Base-by-base conservation (phyloP, 1,140 invertebrate genomes). In the Ptiloglossa arizonensis region DNA sequence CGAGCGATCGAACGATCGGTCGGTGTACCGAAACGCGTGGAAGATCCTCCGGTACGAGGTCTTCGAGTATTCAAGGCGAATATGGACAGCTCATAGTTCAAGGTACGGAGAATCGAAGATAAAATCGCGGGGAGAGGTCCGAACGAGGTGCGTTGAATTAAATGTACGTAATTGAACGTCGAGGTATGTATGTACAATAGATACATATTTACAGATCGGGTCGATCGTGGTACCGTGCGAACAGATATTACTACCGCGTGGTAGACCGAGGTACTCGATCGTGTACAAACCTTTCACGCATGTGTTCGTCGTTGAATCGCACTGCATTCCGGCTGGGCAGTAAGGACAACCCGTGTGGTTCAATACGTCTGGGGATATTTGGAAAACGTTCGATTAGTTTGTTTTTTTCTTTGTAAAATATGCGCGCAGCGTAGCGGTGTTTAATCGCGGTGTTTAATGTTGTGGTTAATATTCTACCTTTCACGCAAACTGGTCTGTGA, bases 401-500 rank as follows among this genome's bases (percentile, higher is more conserved):
- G n/a, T n/a, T n/a, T n/a, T n/a, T n/a, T n/a, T n/a, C n/a, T n/a
- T n/a, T n/a, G n/a, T n/a, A n/a, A n/a, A n/a, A n/a, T n/a, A n/a
- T n/a, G n/a, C n/a, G n/a, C n/a, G n/a, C n/a, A n/a, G n/a, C n/a
- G n/a, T n/a, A 17, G 11, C 63, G 24, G n/a, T 24, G 46, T 38
- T 17, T 5, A 4, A 41, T 2, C 5, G 63, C 0, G 13, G 1
- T 60, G 8, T 27, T 1, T 48, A 5, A 15, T 62, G 62, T 72
- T n/a, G 19, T 41, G 29, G 1, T 64, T 63, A 48, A 62, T 19
- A 63, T 68, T 80, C 87, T 93, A 96, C 96, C 95, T 94, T 95
- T 95, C 27, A 96, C 94, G 87, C 96, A 97, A 64, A 96, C 94
- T 32, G 96, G 95, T 87, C 96, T 95, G 91, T 97, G 96, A 86